Conservation (phyloP, 1,140 invertebrate genomes). For the Listronotus bonariensis region DNA sequence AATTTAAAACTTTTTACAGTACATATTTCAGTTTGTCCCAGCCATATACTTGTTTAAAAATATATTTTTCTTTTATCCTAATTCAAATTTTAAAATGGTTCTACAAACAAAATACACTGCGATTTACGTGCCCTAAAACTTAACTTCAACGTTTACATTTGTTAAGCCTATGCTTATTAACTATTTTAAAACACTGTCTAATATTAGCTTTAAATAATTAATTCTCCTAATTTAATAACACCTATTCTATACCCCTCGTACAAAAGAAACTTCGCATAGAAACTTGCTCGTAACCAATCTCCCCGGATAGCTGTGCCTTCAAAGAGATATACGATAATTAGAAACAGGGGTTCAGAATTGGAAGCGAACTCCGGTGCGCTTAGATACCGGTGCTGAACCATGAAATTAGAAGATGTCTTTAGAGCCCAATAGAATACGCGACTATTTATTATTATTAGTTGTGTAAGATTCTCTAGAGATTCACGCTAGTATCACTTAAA, state of each 20-base stretch:
- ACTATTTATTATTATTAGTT: constrained; percentile 28
- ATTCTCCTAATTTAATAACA: too few species aligned
- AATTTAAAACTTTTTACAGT: too few species aligned
- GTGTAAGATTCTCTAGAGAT: background rate
- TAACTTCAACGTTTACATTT: too few species aligned
- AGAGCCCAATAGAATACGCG: constrained; percentile 43
- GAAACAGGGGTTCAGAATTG: constrained; percentile 48
- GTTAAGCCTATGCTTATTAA: too few species aligned
- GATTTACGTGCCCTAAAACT: too few species aligned
- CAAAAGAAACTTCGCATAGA: background rate
- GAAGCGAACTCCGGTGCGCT: constrained; percentile 40
- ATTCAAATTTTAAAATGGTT: too few species aligned
- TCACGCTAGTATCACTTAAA: constrained; percentile 5
- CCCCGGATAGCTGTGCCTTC: constrained; percentile 38
- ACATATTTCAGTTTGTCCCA: too few species aligned
- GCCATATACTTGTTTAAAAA: too few species aligned
- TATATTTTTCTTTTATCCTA: too few species aligned
- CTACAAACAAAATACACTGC: too few species aligned
- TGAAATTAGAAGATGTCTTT: constrained; percentile 50
- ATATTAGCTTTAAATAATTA: too few species aligned
- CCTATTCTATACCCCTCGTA: background rate
- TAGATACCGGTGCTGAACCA: constrained; percentile 49
- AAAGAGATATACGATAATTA: constrained; percentile 51
- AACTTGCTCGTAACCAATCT: constrained; percentile 31
- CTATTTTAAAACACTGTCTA: too few species aligned